phyloP scores from a whole-genome alignment of 2,113 vertebrate species.

The Quiscalus mexicanus region DNA sequence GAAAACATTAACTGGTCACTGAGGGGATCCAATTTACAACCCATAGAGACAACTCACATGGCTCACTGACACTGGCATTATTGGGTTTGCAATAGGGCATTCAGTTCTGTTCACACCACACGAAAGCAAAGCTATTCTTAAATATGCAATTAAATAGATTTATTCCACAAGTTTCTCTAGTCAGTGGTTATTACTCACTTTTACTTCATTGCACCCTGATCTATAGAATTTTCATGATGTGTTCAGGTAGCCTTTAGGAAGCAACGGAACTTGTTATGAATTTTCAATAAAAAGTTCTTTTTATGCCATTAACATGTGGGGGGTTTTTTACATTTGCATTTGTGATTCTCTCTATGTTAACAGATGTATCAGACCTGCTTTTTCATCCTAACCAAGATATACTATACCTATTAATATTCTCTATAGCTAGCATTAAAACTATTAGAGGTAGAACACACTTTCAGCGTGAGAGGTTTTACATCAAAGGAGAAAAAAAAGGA shows the following conservation, averaged over 20 bases:
- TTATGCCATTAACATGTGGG: conserved; percentile 48
- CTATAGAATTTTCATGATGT: conserved; percentile 80
- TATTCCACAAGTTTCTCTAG: conserved; percentile 84
- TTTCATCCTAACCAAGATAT: conserved; percentile 17
- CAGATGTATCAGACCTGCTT: neutral
- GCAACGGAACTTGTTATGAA: conserved; percentile 73
- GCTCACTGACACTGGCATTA: conserved; percentile 85
- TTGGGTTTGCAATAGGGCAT: conserved; percentile 82
- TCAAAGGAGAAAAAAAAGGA: neutral
- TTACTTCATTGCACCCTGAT: conserved; percentile 80
- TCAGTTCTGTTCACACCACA: conserved; percentile 80
- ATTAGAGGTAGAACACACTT: conserved; percentile 23
- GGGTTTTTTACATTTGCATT: neutral
- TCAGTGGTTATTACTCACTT: conserved; percentile 85
- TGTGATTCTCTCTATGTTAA: conserved; percentile 15
- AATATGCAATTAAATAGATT: conserved; percentile 88
- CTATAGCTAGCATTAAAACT: conserved; percentile 29
- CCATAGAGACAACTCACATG: conserved; percentile 88
- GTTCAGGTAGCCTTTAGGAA: conserved; percentile 78
- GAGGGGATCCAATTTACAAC: conserved; percentile 90
- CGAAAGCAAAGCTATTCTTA: conserved; percentile 78
- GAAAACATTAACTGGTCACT: conserved; percentile 89
- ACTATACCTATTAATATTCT: conserved; percentile 21
- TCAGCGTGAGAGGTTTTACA: conserved; percentile 27
- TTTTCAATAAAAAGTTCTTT: conserved; percentile 72